Evolutionary conservation across 2,113 vertebrate genomes (phyloP), one percentile per base, ranked within the genome.

Genomic region (Coptodon bakossiorum): DNA sequence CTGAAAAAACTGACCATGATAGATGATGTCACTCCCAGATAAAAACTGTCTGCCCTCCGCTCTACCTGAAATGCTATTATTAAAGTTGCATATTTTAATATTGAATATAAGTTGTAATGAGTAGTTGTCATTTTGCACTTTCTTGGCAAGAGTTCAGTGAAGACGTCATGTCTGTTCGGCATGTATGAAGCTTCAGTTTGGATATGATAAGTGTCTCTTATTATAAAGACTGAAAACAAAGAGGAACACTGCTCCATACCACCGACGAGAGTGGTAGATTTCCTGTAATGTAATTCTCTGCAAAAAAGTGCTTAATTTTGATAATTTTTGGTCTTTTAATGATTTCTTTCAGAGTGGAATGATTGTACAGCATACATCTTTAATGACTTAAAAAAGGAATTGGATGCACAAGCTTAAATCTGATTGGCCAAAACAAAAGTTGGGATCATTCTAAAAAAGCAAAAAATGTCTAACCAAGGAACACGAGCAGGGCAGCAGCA

Each of bases 1-100:
- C 79, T 84, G 83, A 86, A 86, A 89, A 85, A 87, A 85, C 90
- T 82, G 88, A 81, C 87, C 31, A 52, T 84, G 57, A 90, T 68
- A 66, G 85, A 84, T 95, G 94, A 95, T 91, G 91, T 95, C 94
- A 95, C 81, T 80, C 82, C 84, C 85, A 87, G 84, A 89, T 56
- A 87, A 82, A 68, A 83, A 81, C 40, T 36, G 5, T 59, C 34
- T 82, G 12, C 34, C 16, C 34, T 53, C 63, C 4, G 7, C 56
- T 63, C 22, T 54, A 34, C 43, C 78, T 38, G 68, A 79, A 40
- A 73, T 78, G 17, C 40, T 24, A n/a, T 56, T 24, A 17, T 57
- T 9, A 19, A 38, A 54, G 24, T 24, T 22, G 43, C 17, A 9
- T 66, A 66, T 73, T 83, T 56, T 27, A 22, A 57, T 57, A 24